A percentile compares a stretch with the other conserved stretches of the same genome.
Conservation (phyloP, 2,888 invertebrate genomes). For the Priocnemis perturbator region DNA sequence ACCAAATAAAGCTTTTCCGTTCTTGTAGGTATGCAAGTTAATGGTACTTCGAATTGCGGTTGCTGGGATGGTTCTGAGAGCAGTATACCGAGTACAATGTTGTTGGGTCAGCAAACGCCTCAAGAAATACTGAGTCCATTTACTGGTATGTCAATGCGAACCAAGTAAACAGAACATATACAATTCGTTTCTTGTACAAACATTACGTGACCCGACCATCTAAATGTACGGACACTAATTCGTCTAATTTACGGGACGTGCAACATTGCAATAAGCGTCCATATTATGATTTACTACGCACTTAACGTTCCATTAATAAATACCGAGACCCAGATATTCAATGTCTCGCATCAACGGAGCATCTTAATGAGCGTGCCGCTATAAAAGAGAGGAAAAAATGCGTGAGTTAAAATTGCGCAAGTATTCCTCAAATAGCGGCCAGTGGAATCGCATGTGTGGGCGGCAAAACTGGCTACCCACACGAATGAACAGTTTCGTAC, state of each 20-base stretch:
- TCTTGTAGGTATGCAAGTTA: slow-evolving; percentile 71
- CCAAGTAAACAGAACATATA: background rate
- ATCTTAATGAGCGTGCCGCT: slow-evolving; percentile 22
- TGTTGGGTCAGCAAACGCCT: slow-evolving; percentile 72
- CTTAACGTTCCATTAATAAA: no score
- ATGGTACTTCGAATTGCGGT: slow-evolving; percentile 71
- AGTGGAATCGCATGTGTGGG: slow-evolving; percentile 59
- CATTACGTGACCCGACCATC: background rate
- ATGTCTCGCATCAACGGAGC: background rate
- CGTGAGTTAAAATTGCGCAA: slow-evolving; percentile 62
- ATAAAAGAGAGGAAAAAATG: slow-evolving; percentile 43
- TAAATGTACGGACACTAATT: no score
- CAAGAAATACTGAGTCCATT: slow-evolving; percentile 72
- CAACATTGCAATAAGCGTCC: no score
- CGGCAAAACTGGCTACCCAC: slow-evolving; percentile 48
- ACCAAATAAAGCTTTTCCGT: background rate
- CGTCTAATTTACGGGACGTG: no score
- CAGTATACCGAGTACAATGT: slow-evolving; percentile 70
- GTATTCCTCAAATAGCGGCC: slow-evolving; percentile 60
- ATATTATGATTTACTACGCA: no score
- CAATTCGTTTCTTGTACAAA: background rate
- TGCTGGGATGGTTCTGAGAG: slow-evolving; percentile 73
- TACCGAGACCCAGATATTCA: no score
- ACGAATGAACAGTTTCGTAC: slow-evolving; percentile 52
- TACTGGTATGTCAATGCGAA: slow-evolving; percentile 59